These are phyloP conservation scores for Drosophila meridionalis DNA, from an alignment of 2,888 invertebrate species.

Conservation along the genomic window DNA sequence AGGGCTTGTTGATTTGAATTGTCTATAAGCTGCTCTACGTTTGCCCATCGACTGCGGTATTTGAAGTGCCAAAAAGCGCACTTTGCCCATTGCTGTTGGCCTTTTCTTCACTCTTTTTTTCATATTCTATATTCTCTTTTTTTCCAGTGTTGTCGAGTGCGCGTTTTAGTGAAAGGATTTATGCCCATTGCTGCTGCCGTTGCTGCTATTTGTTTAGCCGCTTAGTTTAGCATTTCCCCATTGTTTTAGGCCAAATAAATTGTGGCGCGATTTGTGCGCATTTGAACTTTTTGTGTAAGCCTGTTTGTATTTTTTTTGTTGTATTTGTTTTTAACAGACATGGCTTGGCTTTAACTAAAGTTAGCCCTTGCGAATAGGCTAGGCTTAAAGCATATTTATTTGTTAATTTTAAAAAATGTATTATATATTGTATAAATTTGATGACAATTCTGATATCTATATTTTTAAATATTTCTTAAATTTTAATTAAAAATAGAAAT, in stretches of 20 bases:
- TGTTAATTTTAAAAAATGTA: neutral
- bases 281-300: constrained; percentile 50
- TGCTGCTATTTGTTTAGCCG: constrained; percentile 75
- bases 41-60: constrained; percentile 54
- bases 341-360: constrained; percentile 23
- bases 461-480: neutral
- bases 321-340: neutral
- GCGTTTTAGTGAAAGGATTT: constrained; percentile 73
- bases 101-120: constrained; percentile 8
- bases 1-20: constrained; percentile 56
- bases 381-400: neutral
- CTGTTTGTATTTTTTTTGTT: constrained; percentile 23
- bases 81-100: constrained; percentile 40
- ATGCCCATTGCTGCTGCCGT: constrained; percentile 46
- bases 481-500: neutral
- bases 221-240: constrained; percentile 68
- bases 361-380: neutral
- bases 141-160: constrained; percentile 63
- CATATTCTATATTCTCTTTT: constrained; percentile 20
- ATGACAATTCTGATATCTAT: neutral
- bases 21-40: constrained; percentile 67
- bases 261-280: constrained; percentile 31
- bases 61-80: constrained; percentile 80
- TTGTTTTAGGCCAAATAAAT: constrained; percentile 63
- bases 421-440: too few relatives aligned